phyloP scores from a whole-genome alignment of 2,113 vertebrate species.

The Climacteris rufus region DNA sequence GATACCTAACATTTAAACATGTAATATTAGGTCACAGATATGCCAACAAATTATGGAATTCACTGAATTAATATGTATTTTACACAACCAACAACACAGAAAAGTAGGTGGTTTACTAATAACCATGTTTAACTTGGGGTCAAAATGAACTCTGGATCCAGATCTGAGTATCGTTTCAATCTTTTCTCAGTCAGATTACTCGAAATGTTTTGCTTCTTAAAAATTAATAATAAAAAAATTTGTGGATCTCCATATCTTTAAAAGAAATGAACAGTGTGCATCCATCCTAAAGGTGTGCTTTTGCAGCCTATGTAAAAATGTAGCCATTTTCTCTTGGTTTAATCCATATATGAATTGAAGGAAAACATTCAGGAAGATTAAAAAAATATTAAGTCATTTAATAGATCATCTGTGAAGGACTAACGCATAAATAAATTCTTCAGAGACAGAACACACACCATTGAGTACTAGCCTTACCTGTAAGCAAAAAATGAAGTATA shows the following conservation, averaged over 20 bases:
- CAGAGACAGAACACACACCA: neutral
- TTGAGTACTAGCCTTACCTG: neutral
- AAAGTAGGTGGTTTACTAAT: neutral
- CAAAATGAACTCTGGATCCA: neutral
- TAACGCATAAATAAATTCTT: neutral
- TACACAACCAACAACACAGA: neutral
- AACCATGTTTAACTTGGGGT: neutral
- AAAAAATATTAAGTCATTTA: neutral
- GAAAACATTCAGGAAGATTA: neutral
- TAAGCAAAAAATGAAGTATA: neutral
- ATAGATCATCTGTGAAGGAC: neutral
- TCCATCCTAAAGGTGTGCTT: neutral
- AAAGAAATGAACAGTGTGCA: rapidly evolving
- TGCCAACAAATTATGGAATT: neutral
- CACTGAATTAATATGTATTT: neutral
- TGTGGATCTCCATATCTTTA: neutral
- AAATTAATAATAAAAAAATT: neutral
- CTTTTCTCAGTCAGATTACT: neutral
- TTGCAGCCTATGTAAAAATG: neutral
- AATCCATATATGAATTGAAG: neutral
- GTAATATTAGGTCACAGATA: neutral
- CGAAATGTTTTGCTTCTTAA: neutral
- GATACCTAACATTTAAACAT: neutral
- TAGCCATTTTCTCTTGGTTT: neutral
- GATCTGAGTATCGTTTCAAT: neutral